phyloP scores from a whole-genome alignment of 1,140 invertebrate genomes.

The Phocides pigmalion region DNA sequence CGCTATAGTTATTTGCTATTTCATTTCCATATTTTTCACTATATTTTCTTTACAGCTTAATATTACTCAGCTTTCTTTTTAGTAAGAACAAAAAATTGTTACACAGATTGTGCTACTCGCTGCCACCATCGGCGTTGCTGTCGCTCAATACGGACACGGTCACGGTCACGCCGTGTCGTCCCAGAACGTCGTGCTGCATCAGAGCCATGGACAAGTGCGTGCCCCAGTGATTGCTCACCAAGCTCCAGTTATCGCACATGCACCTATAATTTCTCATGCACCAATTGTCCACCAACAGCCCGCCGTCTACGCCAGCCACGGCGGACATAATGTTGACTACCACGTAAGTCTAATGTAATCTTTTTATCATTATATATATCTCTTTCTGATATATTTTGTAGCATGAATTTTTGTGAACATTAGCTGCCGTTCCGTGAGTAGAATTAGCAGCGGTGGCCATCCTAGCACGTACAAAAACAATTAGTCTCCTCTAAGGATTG shows the following conservation, averaged over 20 bases:
- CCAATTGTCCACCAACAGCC: constrained; percentile 10
- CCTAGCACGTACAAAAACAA: no score
- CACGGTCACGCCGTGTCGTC: constrained; percentile 22
- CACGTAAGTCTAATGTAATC: neutral
- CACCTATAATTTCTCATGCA: neutral
- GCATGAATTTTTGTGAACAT: no score
- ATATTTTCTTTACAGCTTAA: no score
- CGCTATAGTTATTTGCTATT: no score
- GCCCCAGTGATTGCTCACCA: constrained; percentile 17
- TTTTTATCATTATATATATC: no score
- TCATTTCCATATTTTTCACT: no score
- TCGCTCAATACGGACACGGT: constrained; percentile 37
- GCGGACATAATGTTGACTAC: neutral
- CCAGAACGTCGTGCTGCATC: constrained; percentile 33
- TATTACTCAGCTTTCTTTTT: no score
- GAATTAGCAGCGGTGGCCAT: no score
- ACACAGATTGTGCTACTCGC: neutral
- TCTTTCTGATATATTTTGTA: no score
- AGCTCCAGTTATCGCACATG: neutral
- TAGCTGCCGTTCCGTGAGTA: no score
- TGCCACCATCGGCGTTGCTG: constrained; percentile 4
- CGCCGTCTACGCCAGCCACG: neutral
- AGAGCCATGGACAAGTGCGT: constrained; percentile 27
- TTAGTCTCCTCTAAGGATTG: no score
- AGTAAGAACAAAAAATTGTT: no score